A percentile compares a stretch with the other conserved stretches of the same genome.
Conservation (phyloP, 2,888 invertebrate species). For the Arrhopalites spinosus region DNA sequence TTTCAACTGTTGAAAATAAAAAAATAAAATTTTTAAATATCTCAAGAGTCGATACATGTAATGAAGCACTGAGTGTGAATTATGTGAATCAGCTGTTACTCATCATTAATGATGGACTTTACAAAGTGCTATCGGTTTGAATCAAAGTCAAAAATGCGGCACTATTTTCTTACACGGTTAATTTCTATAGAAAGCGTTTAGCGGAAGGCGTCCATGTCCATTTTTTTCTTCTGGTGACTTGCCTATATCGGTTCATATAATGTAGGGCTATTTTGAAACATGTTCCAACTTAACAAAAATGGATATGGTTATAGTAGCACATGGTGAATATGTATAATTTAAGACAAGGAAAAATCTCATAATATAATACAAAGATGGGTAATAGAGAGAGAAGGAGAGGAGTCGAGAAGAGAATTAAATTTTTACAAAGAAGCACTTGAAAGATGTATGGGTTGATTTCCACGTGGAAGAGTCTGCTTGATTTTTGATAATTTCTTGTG, state of each 20-base stretch:
- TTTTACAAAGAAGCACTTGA: conserved; percentile 36
- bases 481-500: conserved; percentile 42
- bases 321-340: conserved; percentile 16
- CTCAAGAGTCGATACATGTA: too few relatives aligned
- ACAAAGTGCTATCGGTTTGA: conserved; percentile 3
- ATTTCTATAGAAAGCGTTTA: conserved; percentile 19
- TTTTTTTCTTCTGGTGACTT: neutral
- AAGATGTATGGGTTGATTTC: conserved; percentile 42
- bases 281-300: neutral
- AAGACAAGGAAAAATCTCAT: neutral
- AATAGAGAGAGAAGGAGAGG: neutral
- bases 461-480: conserved; percentile 45
- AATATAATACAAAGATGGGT: neutral
- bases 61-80: neutral
- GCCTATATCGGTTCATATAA: too few relatives aligned
- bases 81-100: neutral
- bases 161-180: conserved; percentile 6
- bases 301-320: too few relatives aligned
- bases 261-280: neutral
- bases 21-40: too few relatives aligned
- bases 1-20: too few relatives aligned
- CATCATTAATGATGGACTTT: too few relatives aligned
- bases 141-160: conserved; percentile 1
- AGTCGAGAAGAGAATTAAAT: conserved; percentile 25
- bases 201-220: neutral